Conservation (phyloP, 2,797 vertebrate genomes). For the Microctenopoma lineatum region DNA sequence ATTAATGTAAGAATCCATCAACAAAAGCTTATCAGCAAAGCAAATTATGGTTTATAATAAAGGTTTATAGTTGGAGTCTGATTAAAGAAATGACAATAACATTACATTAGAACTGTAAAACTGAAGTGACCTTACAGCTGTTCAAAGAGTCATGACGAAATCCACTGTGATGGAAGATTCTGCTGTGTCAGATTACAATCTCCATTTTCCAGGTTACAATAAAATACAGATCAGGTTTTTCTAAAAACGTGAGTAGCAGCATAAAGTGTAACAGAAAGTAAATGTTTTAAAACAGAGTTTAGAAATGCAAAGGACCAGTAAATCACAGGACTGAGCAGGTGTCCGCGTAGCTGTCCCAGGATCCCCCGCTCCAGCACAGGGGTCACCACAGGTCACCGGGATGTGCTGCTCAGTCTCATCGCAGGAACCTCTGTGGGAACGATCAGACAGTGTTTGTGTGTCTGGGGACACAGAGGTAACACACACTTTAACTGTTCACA, state of each 20-base stretch:
- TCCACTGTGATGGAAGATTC: neutral
- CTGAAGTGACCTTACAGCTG: neutral
- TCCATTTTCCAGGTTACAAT: neutral
- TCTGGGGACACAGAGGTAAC: slow-evolving; percentile 12
- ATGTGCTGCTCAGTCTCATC: slow-evolving; percentile 17
- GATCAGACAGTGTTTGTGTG: neutral
- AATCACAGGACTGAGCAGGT: neutral
- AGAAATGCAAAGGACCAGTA: slow-evolving; percentile 11
- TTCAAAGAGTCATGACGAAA: neutral
- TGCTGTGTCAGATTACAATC: neutral
- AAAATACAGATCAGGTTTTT: neutral
- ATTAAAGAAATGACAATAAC: neutral
- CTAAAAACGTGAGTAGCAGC: neutral
- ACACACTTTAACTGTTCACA: slow-evolving; percentile 20
- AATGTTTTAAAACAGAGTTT: neutral
- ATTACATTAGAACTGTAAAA: neutral
- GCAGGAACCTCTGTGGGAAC: slow-evolving; percentile 74
- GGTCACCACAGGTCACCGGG: neutral
- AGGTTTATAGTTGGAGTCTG: neutral
- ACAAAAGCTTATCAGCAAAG: neutral
- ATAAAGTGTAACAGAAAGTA: neutral
- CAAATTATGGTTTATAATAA: neutral
- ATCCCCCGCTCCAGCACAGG: neutral
- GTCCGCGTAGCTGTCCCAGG: neutral
- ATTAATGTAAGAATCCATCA: neutral